phyloP scores from a whole-genome alignment of 2,888 invertebrate genomes.

The Hydropsyche betteni region DNA sequence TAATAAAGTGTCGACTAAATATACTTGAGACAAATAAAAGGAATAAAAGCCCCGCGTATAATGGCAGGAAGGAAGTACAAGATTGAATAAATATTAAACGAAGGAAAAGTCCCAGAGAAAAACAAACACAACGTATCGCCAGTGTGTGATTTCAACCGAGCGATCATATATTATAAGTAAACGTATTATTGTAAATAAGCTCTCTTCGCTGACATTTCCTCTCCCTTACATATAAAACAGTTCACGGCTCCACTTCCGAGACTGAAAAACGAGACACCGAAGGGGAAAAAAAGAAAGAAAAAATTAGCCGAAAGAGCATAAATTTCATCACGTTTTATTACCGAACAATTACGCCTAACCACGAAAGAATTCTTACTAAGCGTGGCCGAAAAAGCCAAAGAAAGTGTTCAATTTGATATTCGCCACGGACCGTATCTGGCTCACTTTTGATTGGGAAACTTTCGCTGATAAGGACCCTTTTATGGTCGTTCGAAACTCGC shows the following conservation, averaged over 20 bases:
- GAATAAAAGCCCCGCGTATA: constrained; percentile 8
- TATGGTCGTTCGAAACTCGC: constrained; percentile 24
- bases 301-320: no score
- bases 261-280: no score
- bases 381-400: no score
- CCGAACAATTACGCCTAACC: constrained; percentile 3
- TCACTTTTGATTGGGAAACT: constrained; percentile 29
- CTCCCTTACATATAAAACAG: not conserved
- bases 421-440: constrained; percentile 14
- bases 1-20: constrained; percentile 23
- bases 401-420: constrained; percentile 6
- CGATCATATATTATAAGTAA: not conserved
- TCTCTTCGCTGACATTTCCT: not conserved
- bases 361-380: not conserved
- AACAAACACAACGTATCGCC: not conserved
- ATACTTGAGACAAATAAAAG: constrained; percentile 16
- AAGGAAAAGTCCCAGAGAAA: constrained; percentile 7
- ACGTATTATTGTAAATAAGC: not conserved
- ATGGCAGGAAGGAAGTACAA: constrained; percentile 20
- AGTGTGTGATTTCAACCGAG: constrained; percentile 26
- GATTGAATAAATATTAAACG: constrained; percentile 30
- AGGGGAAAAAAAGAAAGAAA: no score
- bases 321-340: not conserved
- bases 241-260: no score
- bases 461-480: constrained; percentile 24